Conservation (phyloP, 2,888 invertebrate genomes). For the Trissolcus brochymenae region DNA sequence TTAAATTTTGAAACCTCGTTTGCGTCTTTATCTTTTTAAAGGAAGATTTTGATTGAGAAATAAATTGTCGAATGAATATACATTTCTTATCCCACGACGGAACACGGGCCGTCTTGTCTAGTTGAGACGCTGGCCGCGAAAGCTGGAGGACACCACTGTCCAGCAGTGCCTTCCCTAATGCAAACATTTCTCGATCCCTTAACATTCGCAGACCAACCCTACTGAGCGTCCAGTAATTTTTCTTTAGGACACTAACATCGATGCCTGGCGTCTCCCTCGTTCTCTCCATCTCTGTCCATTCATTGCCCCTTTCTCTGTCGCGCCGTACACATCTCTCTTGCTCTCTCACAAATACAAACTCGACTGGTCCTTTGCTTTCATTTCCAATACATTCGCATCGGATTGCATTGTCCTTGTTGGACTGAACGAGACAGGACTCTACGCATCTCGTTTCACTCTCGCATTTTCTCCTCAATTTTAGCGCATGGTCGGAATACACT, state of each 20-base stretch:
- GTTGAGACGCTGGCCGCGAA: constrained; percentile 71
- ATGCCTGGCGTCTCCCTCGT: constrained; percentile 61
- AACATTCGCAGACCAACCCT: constrained; percentile 65
- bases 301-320: constrained; percentile 9
- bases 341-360: constrained; percentile 40
- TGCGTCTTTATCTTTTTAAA: background rate
- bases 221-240: constrained; percentile 67
- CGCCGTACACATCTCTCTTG: constrained; percentile 59
- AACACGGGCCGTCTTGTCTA: constrained; percentile 64
- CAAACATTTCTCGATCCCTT: constrained; percentile 67
- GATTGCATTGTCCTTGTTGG: constrained; percentile 58
- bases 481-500: constrained; percentile 67
- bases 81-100: constrained; percentile 33
- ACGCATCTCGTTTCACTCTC: constrained; percentile 54
- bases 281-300: constrained; percentile 17
- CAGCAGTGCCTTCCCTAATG: constrained; percentile 73
- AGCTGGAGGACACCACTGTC: constrained; percentile 76
- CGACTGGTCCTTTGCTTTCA: constrained; percentile 52
- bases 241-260: constrained; percentile 72
- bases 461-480: constrained; percentile 66
- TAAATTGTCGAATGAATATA: constrained; percentile 4
- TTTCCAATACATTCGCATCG: constrained; percentile 59
- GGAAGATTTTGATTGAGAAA: background rate
- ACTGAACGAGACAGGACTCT: constrained; percentile 41
- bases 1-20: background rate